These are phyloP conservation scores for Tapirus terrestris DNA, from an alignment of 2,113 vertebrate species.

Conservation along the genomic window DNA sequence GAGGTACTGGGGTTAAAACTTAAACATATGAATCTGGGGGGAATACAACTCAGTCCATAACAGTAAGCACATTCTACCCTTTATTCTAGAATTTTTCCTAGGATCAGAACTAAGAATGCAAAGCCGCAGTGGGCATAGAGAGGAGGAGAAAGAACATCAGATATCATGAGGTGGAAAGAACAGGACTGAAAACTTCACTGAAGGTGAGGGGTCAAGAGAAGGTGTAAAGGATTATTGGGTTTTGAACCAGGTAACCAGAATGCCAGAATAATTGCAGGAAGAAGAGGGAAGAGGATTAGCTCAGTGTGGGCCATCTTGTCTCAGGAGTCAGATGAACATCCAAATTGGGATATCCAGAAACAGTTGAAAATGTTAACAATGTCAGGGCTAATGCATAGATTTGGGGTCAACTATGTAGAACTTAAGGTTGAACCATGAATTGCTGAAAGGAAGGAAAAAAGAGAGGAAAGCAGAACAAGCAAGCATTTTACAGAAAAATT, in stretches of 20 bases:
- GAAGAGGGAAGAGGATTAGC: background rate
- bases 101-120: slow-evolving; percentile 13
- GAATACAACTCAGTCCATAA: background rate
- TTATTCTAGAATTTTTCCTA: background rate
- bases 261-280: background rate
- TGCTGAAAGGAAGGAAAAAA: background rate
- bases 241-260: background rate
- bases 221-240: background rate
- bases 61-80: background rate
- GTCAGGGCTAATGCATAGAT: background rate
- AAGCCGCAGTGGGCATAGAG: background rate
- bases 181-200: background rate
- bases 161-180: background rate
- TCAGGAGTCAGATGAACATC: background rate
- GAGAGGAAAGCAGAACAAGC: background rate
- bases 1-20: background rate
- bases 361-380: background rate
- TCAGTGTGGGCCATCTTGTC: background rate
- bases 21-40: background rate
- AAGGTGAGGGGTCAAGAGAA: background rate
- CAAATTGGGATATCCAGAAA: background rate
- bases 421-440: background rate
- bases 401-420: background rate
- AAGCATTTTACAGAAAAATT: background rate
- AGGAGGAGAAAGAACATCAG: background rate